phyloP scores from a whole-genome alignment of 2,888 invertebrate genomes.

The Ectemnius cavifrons region DNA sequence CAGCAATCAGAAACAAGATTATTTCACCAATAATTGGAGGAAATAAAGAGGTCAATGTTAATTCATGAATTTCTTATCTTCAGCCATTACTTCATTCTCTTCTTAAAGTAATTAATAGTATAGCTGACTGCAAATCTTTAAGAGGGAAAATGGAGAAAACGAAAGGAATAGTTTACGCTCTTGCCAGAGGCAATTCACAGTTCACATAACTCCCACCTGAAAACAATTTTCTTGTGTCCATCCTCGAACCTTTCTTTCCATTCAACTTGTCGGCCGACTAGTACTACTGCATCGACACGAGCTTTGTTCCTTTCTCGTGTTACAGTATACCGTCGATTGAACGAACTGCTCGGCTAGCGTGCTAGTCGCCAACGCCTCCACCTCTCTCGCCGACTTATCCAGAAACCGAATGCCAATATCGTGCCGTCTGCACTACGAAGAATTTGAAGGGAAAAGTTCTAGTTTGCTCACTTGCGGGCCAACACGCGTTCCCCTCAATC shows the following conservation, averaged over 20 bases:
- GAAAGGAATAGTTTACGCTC: constrained; percentile 4
- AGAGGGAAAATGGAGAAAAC: not conserved
- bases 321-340: not conserved
- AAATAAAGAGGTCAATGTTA: too few relatives aligned
- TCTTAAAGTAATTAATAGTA: too few relatives aligned
- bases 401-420: constrained; percentile 40
- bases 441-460: constrained; percentile 42
- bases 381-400: constrained; percentile 14
- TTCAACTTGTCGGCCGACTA: constrained; percentile 1
- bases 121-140: not conserved
- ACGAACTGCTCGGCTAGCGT: constrained; percentile 5
- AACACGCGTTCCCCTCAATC: too few relatives aligned
- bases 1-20: too few relatives aligned
- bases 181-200: constrained; percentile 56
- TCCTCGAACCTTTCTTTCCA: constrained; percentile 10
- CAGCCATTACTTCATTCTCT: too few relatives aligned
- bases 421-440: constrained; percentile 19
- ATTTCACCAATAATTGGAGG: too few relatives aligned
- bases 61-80: too few relatives aligned
- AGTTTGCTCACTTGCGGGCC: not conserved
- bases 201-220: constrained; percentile 30
- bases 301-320: constrained; percentile 8
- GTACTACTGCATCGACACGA: not conserved
- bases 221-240: not conserved
- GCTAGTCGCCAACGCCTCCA: constrained; percentile 31